Conservation (phyloP, 2,888 invertebrate genomes). For the Sarcophaga variegata region DNA sequence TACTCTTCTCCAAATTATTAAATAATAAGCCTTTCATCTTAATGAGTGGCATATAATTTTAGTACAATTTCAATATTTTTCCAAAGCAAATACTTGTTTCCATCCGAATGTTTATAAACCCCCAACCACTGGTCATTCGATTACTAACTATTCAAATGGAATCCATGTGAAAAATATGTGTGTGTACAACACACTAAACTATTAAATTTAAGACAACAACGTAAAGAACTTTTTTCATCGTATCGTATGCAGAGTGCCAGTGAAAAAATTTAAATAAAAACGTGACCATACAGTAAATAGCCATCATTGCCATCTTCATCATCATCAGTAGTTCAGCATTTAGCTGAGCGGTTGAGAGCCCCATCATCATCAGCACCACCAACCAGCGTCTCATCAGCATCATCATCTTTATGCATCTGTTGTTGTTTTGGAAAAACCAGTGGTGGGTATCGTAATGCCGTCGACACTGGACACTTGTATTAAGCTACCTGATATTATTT, state of each 20-base stretch:
- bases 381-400: not conserved
- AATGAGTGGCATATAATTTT: no score
- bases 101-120: not conserved
- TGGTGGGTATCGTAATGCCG: constrained; percentile 71
- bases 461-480: constrained; percentile 78
- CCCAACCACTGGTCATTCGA: not conserved
- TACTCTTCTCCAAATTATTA: no score
- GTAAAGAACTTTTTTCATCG: not conserved
- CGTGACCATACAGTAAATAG: constrained; percentile 69
- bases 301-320: constrained; percentile 64
- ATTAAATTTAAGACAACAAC: not conserved
- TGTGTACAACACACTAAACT: not conserved
- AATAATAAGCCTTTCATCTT: no score
- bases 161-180: not conserved
- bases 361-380: constrained; percentile 10
- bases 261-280: constrained; percentile 69
- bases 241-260: not conserved
- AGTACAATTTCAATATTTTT: not conserved
- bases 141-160: not conserved
- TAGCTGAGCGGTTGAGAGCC: not conserved
- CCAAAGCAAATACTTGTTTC: not conserved
- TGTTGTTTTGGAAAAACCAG: constrained; percentile 40
- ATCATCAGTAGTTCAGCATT: constrained; percentile 18
- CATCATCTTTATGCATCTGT: constrained; percentile 33
- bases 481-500: constrained; percentile 74